Evolutionary conservation across 2,797 vertebrate genomes (phyloP), one percentile per base, ranked within the genome.

Genomic region (Takifugu ocellatus): DNA sequence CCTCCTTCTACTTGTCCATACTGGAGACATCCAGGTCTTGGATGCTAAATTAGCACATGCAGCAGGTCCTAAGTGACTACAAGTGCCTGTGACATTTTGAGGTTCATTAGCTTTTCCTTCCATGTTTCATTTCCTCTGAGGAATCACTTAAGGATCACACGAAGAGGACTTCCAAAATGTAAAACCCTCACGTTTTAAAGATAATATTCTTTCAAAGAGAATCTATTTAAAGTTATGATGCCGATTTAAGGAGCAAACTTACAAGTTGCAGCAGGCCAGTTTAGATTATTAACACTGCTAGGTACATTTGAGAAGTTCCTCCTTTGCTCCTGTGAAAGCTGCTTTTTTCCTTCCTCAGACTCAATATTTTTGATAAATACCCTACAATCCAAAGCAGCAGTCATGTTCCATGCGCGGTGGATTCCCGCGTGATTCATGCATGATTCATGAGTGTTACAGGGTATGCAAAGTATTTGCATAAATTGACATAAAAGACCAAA

Each of bases 161-260:
- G 77, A 83, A 65, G 84, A 51, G 82, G 78, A 68, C 58, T 82
- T 81, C 65, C 26, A 72, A 64, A 78, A 81, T 27, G 47, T 70
- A 71, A 77, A 66, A 67, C 66, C 53, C 45, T 59, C 57, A 54
- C 52, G 71, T 54, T 46, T 59, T 59, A 25, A 25, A 25, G 11
- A 15, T 57, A 59, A 76, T 26, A 55, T 56, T 79, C 31, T 74
- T 79, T 62, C 47, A 51, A 57, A 66, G 72, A 63, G 59, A 61
- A 69, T 70, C 51, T 43, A 56, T 73, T 65, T 63, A 65, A 78
- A 70, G 56, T 51, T 58, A 74, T 81, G 56, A 10, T 21, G 42
- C 43, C 31, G 39, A 76, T 63, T 59, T 66, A 31, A 54, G 26
- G 59, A 57, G 33, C 33, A 68, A 46, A 15, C 66, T 66, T 66